Percentiles rank a stretch among this genome's conserved stretches.
phyloP scores from a whole-genome alignment of 2,797 vertebrate species.

The Chelonia mydas region DNA sequence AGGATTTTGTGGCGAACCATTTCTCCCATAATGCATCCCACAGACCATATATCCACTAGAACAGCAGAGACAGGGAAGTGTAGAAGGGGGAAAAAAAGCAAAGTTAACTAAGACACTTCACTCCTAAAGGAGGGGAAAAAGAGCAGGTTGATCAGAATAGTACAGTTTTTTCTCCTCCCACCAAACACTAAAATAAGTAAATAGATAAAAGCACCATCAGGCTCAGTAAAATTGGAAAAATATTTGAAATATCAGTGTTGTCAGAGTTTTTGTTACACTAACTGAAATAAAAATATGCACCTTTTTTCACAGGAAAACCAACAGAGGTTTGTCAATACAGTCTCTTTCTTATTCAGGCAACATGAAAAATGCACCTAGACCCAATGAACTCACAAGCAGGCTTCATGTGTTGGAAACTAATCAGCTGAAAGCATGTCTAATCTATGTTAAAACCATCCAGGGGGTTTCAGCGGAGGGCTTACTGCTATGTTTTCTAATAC shows the following conservation, averaged over 20 bases:
- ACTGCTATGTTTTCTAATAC: not conserved
- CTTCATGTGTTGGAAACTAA: not conserved
- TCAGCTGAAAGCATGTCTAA: not conserved
- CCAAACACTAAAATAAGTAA: conserved; percentile 20
- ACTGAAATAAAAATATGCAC: not conserved
- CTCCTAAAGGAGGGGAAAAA: conserved; percentile 78
- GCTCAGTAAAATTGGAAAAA: not conserved
- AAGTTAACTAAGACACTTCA: conserved; percentile 83
- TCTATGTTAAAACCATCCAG: not conserved
- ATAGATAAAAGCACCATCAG: conserved; percentile 31
- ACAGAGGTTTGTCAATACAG: not conserved
- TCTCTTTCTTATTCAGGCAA: not conserved
- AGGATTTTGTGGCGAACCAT: conserved; percentile 99
- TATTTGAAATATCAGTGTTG: not conserved
- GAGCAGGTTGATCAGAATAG: conserved; percentile 79
- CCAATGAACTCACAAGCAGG: not conserved
- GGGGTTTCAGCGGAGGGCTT: not conserved
- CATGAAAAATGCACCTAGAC: not conserved
- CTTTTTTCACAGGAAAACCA: not conserved
- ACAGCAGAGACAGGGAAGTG: conserved; percentile 83
- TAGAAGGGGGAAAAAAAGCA: conserved; percentile 80
- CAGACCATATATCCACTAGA: conserved; percentile 95
- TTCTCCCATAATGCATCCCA: conserved; percentile 97
- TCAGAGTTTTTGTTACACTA: not conserved
- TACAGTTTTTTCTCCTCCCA: conserved; percentile 64